Conservation (phyloP, 1,140 invertebrate genomes). For the Pseudomyrmex sp. region DNA sequence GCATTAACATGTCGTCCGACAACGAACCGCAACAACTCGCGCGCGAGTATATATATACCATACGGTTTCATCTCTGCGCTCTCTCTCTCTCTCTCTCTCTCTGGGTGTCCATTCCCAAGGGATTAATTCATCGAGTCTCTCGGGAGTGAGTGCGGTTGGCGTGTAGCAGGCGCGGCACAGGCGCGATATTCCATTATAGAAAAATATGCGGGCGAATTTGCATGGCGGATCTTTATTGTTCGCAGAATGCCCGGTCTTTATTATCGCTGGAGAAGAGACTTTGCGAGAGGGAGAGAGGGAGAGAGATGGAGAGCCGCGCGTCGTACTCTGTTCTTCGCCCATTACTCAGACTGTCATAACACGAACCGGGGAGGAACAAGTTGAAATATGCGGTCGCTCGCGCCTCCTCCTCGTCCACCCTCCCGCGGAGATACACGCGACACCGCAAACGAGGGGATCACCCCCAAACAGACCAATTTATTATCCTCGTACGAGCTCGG, state of each 20-base stretch:
- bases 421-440: conserved; percentile 61
- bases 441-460: conserved; percentile 74
- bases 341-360: conserved; percentile 78
- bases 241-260: conserved; percentile 70
- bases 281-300: background rate
- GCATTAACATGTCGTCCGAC: background rate
- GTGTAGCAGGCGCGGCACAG: conserved; percentile 17
- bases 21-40: background rate
- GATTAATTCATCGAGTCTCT: conserved; percentile 65
- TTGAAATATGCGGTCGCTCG: conserved; percentile 77
- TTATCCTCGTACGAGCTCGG: conserved; percentile 36
- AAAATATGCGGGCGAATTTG: conserved; percentile 79
- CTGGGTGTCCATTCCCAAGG: conserved; percentile 18
- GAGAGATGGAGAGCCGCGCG: conserved; percentile 15
- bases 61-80: background rate
- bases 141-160: conserved; percentile 49
- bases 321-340: conserved; percentile 66
- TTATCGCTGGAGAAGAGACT: conserved; percentile 66
- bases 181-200: conserved; percentile 64
- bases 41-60: background rate
- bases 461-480: conserved; percentile 70
- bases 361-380: conserved; percentile 71
- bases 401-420: conserved; percentile 68
- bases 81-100: background rate
- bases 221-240: conserved; percentile 77